phyloP scores from a whole-genome alignment of 92 coral and sea anemone genomes.

The Blastomussa wellsi region DNA sequence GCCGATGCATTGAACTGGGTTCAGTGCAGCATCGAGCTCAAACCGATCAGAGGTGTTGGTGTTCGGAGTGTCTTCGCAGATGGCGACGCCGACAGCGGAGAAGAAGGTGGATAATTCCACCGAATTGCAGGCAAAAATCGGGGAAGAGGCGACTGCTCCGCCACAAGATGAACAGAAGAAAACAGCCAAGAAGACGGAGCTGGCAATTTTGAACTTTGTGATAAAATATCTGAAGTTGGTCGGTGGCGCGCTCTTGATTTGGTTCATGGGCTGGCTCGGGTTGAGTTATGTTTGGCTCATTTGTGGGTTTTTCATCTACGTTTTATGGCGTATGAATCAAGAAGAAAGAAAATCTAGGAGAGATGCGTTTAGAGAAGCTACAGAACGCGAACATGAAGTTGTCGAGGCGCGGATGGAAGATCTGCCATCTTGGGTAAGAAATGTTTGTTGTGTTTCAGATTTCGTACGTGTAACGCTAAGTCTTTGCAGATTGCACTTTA shows the following conservation, averaged over 20 bases:
- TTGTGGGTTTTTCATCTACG: slow-evolving; percentile 74
- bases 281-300: slow-evolving; percentile 92
- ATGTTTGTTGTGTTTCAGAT: background rate
- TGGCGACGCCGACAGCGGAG: slow-evolving; percentile 50
- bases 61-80: slow-evolving; percentile 14
- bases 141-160: slow-evolving; percentile 30
- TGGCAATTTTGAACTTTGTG: slow-evolving; percentile 81
- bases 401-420: slow-evolving; percentile 87
- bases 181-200: slow-evolving; percentile 61
- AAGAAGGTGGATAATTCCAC: slow-evolving; percentile 26
- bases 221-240: slow-evolving; percentile 89
- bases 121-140: slow-evolving; percentile 27
- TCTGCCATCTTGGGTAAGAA: slow-evolving; percentile 95
- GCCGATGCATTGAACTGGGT: slow-evolving; percentile 25
- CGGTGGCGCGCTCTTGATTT: slow-evolving; percentile 86
- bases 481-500: background rate
- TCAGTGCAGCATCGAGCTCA: slow-evolving; percentile 1
- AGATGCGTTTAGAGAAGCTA: slow-evolving; percentile 66
- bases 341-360: slow-evolving; percentile 75
- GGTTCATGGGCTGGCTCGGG: slow-evolving; percentile 96
- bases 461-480: background rate
- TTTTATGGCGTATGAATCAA: slow-evolving; percentile 87
- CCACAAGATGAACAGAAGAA: slow-evolving; percentile 61
- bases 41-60: slow-evolving; percentile 2
- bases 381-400: slow-evolving; percentile 73